Base-by-base conservation (phyloP, 2,888 invertebrate species). In the Nemurella pictetii region DNA sequence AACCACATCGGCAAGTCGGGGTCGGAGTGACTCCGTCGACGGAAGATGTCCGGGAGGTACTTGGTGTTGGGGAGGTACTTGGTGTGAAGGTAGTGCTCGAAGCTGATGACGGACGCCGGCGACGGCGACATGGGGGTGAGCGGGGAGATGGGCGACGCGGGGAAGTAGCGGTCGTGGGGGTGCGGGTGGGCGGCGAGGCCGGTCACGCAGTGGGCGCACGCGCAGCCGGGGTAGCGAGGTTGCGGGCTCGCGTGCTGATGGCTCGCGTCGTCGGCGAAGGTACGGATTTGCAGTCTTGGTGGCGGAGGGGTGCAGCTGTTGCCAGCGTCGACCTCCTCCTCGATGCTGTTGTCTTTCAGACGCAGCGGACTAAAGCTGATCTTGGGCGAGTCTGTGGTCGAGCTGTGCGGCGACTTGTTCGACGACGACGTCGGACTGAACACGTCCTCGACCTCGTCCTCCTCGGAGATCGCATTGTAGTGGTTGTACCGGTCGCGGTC, bases 11-110 rank as follows among this genome's bases (percentile, higher is more conserved):
- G 92, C 87, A 94, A 90, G 88, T 94, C 94, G 2, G 94, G 93
- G 88, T 94, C 94, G 72, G 94, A 94, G 88, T 94, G 94, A 88
- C 94, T 94, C 85, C 94, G 90, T 86, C 93, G 90, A 55, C 93
- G 91, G 88, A 92, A 92, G 75, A 93, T 90, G 88, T 93, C 93
- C 5, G 93, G 93, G 89, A 94, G 92, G 91, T 93, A 93, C 91
- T 93, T 93, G 87, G 92, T 92, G 89, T 93, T 55, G 7, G 93
- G 93, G 89, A 94, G 92, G 91, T 93, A 93, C 91, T 93, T 93
- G 87, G 92, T 92, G 89, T 93, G 92, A 85, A 93, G 91, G 89
- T 93, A 94, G 88, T 93, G 92, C 89, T 93, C 93, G 90, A 94
- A 94, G 88, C 91, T 93, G 89, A 92, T 92, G 81, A 92, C 91